A percentile compares a stretch with the other conserved stretches of the same genome.
These are phyloP conservation scores for Scylla paramamosain DNA, from an alignment of 1,140 invertebrate genomes.

Conservation along the genomic window DNA sequence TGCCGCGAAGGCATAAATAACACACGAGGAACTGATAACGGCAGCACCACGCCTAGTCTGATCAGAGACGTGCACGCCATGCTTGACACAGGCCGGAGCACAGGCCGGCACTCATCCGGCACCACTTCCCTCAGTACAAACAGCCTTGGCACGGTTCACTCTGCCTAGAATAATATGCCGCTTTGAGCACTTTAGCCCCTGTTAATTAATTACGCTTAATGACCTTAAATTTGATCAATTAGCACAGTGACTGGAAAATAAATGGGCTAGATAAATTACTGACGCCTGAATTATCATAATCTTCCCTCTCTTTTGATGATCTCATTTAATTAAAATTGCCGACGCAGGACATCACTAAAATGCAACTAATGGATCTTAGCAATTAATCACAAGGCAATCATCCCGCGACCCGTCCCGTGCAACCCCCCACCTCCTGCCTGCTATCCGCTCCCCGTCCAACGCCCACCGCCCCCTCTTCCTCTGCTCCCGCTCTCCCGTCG, in stretches of 20 bases:
- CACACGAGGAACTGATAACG: background rate
- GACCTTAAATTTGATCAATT: slow-evolving; percentile 64
- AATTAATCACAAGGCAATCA: slow-evolving; percentile 57
- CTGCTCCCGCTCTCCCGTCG: background rate
- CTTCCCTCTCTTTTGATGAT: slow-evolving; percentile 47
- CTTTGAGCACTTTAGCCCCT: slow-evolving; percentile 56
- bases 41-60: background rate
- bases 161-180: slow-evolving; percentile 48
- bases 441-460: background rate
- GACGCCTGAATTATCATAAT: slow-evolving; percentile 61
- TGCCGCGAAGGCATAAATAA: background rate
- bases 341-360: slow-evolving; percentile 35
- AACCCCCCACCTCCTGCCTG: background rate
- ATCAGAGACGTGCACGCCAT: background rate
- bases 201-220: slow-evolving; percentile 64
- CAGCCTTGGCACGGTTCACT: slow-evolving; percentile 40
- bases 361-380: slow-evolving; percentile 34
- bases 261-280: slow-evolving; percentile 65
- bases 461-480: background rate
- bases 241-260: slow-evolving; percentile 63
- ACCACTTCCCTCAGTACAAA: slow-evolving; percentile 28
- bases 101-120: background rate
- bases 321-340: slow-evolving; percentile 60
- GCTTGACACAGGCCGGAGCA: background rate
- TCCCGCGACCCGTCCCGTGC: background rate